Conservation (phyloP, 2,888 invertebrate species). For the Melinopterus prodromus region DNA sequence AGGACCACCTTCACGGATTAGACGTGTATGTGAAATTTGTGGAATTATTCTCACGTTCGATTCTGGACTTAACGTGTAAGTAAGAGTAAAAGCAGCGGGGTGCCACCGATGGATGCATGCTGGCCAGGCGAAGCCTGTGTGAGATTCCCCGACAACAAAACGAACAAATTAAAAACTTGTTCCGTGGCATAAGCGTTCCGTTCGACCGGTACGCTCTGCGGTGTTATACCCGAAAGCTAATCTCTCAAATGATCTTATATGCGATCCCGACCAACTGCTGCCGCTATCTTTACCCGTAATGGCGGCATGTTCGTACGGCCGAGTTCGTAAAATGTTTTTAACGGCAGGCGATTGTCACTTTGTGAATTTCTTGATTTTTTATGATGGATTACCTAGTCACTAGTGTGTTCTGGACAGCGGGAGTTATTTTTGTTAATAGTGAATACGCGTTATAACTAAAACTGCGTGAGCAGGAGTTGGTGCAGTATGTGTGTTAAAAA, state of each 20-base stretch:
- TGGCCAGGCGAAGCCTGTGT: background rate
- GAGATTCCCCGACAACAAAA: conserved; percentile 36
- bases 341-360: background rate
- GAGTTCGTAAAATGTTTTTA: background rate
- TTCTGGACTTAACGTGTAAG: conserved; percentile 4
- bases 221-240: conserved; percentile 36
- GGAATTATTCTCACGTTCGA: conserved; percentile 4
- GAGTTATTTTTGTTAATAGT: too few species aligned
- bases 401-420: too few species aligned
- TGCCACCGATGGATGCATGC: conserved; percentile 30
- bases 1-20: conserved; percentile 5
- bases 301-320: background rate
- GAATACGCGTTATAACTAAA: too few species aligned
- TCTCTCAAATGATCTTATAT: conserved; percentile 37
- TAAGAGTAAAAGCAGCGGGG: conserved; percentile 31
- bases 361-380: background rate
- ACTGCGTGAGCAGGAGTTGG: too few species aligned
- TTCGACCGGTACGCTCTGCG: conserved; percentile 22
- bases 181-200: conserved; percentile 33
- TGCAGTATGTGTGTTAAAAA: too few species aligned
- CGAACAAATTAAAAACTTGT: conserved; percentile 40
- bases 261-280: background rate
- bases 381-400: background rate
- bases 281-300: background rate
- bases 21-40: background rate